Base-by-base conservation (phyloP, 2,113 vertebrate species). In the Motacilla alba region DNA sequence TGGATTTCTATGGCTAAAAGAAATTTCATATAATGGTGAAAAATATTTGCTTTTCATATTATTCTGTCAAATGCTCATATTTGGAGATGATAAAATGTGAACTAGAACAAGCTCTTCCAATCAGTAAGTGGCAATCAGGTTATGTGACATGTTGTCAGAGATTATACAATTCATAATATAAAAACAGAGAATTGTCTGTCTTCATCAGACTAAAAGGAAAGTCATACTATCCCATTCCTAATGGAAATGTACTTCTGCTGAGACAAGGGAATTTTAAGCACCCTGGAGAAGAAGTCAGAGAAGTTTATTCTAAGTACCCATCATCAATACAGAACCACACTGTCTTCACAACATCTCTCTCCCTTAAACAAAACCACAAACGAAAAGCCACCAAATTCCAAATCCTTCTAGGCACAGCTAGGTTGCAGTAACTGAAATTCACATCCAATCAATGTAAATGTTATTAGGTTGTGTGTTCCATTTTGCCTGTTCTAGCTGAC, bases 381-480 rank as follows among this genome's bases (percentile, higher is more conserved):
- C 8, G 17, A 52, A 35, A 47, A 86, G 12, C 6, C 35, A 67
- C 21, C 31, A 81, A 83, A 67, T 67, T 56, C 22, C n/a, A 52
- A 79, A 4, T 81, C 46, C 22, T 63, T 58, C 67, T 52, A 69
- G 64, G 58, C 56, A 68, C 35, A 93, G 60, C 58, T 94, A 49
- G 76, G 64, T 19, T 93, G 26, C 8, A 75, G 44, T 85, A 92
- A 93, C 84, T 91, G 64, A 95, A 70, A 56, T 74, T 59, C 56
- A 85, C 33, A 93, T 39, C n/a, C 46, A 96, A 60, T 94, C 90
- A 87, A 81, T 84, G 64, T 30, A 96, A 96, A 77, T 62, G 28
- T 60, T 74, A 90, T 88, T 94, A 81, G 31, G 33, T n/a, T 72
- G 1, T 37, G 39, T 60, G 79, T 75, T 95, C 22, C 37, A 84